Conservation (phyloP, 2,888 invertebrate genomes). For the Athalia circularis region DNA sequence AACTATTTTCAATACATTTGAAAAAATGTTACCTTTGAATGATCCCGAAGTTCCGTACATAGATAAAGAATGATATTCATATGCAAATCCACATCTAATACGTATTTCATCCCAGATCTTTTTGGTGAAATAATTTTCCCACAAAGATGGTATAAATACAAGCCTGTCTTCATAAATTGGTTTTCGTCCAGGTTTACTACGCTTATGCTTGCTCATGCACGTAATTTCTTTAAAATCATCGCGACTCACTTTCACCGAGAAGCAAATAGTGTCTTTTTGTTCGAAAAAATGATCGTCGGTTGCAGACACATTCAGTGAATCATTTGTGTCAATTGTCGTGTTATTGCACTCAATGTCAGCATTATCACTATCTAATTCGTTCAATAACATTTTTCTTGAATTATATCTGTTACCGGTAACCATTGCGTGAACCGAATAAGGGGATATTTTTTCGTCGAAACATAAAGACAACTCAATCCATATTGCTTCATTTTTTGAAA, state of each 20-base stretch:
- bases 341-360: constrained; percentile 3
- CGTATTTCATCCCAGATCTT: constrained; percentile 15
- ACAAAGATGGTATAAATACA: constrained; percentile 11
- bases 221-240: constrained; percentile 1
- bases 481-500: constrained; percentile 9
- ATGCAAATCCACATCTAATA: constrained; percentile 17
- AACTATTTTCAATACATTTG: neutral
- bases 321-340: neutral
- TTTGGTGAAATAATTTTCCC: constrained; percentile 10
- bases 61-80: constrained; percentile 17
- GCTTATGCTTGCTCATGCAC: constrained; percentile 6
- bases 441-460: constrained; percentile 9
- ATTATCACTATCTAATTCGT: constrained; percentile 2
- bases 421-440: constrained; percentile 6
- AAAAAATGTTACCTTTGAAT: neutral
- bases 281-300: constrained; percentile 15
- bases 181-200: constrained; percentile 10
- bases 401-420: constrained; percentile 10
- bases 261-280: constrained; percentile 6
- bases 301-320: constrained; percentile 11
- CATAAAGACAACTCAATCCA: constrained; percentile 9
- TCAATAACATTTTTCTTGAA: neutral
- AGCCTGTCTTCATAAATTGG: constrained; percentile 12
- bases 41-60: constrained; percentile 10
- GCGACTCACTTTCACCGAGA: constrained; percentile 2